Percentiles rank a stretch among this genome's conserved stretches.
Evolutionary conservation across 2,113 vertebrate species (phyloP).

Genomic region (Xenopus borealis): DNA sequence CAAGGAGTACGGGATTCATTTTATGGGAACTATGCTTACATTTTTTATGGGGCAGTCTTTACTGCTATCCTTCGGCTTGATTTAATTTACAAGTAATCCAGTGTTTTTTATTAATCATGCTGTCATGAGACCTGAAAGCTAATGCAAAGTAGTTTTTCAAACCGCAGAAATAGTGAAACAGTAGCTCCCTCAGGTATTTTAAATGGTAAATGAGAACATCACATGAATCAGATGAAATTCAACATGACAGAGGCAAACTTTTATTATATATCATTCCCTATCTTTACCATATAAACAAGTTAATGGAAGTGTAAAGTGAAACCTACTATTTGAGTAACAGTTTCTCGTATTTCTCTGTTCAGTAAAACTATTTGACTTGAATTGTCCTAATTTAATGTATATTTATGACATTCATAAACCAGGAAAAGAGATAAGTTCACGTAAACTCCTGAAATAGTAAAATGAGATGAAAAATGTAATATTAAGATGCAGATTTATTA

Average conservation of each 20-base stretch:
- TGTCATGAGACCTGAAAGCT: slow-evolving; percentile 56
- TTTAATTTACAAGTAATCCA: slow-evolving; percentile 54
- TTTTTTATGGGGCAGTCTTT: slow-evolving; percentile 50
- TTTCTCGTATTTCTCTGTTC: slow-evolving; percentile 9
- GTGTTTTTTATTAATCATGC: slow-evolving; percentile 60
- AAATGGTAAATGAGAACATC: slow-evolving; percentile 54
- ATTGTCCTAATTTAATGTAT: too few species aligned
- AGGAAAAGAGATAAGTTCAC: too few species aligned
- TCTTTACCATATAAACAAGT: slow-evolving; percentile 32
- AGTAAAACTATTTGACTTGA: too few species aligned
- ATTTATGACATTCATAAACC: too few species aligned
- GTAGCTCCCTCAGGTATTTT: slow-evolving; percentile 51
- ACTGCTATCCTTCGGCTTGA: slow-evolving; percentile 49
- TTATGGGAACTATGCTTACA: slow-evolving; percentile 44
- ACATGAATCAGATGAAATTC: slow-evolving; percentile 53
- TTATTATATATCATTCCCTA: slow-evolving; percentile 48
- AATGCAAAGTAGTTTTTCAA: slow-evolving; percentile 58
- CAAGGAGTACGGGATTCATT: slow-evolving; percentile 41
- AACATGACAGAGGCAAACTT: slow-evolving; percentile 54
- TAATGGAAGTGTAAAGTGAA: slow-evolving; percentile 24
- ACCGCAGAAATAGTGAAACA: slow-evolving; percentile 49
- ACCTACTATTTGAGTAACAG: slow-evolving; percentile 12
- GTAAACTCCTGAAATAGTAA: too few species aligned
- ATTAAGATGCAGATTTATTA: too few species aligned
- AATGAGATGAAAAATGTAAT: too few species aligned